Evolutionary conservation across 2,797 vertebrate genomes (phyloP).

Genomic region (Neostethus bicornis): DNA sequence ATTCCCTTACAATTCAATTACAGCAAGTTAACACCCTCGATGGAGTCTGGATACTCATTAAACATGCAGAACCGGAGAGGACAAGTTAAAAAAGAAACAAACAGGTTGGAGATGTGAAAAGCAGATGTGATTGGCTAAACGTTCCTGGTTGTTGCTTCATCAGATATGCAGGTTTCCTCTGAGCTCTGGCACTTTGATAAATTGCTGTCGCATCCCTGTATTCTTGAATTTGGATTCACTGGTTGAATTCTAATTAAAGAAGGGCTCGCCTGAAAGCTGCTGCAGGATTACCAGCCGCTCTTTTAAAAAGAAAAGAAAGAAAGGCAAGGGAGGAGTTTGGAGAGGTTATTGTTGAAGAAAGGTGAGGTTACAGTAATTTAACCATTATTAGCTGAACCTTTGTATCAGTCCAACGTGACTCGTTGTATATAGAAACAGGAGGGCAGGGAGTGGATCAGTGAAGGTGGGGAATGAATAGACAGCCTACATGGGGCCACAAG

Average conservation of each 20-base stretch:
- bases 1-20: slow-evolving; percentile 42
- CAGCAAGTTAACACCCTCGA: slow-evolving; percentile 26
- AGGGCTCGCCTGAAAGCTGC: slow-evolving; percentile 17
- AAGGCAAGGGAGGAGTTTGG: background rate
- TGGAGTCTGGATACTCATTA: slow-evolving; percentile 35
- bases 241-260: slow-evolving; percentile 53
- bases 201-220: slow-evolving; percentile 41
- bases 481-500: slow-evolving; percentile 12
- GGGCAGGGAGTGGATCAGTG: slow-evolving; percentile 1
- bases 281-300: slow-evolving; percentile 38
- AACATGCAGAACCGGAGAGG: slow-evolving; percentile 44
- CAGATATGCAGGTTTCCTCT: slow-evolving; percentile 38
- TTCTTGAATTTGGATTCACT: slow-evolving; percentile 42
- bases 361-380: slow-evolving; percentile 30
- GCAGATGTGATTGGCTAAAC: slow-evolving; percentile 43
- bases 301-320: slow-evolving; percentile 13
- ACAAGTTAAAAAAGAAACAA: slow-evolving; percentile 24
- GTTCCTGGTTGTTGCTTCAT: slow-evolving; percentile 41
- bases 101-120: slow-evolving; percentile 31
- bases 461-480: slow-evolving; percentile 21
- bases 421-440: slow-evolving; percentile 13
- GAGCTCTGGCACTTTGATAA: slow-evolving; percentile 48
- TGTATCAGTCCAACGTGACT: slow-evolving; percentile 39
- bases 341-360: slow-evolving; percentile 47
- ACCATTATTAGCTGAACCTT: slow-evolving; percentile 50